Conservation (phyloP, 2,888 invertebrate genomes). For the Ellobium chinense region DNA sequence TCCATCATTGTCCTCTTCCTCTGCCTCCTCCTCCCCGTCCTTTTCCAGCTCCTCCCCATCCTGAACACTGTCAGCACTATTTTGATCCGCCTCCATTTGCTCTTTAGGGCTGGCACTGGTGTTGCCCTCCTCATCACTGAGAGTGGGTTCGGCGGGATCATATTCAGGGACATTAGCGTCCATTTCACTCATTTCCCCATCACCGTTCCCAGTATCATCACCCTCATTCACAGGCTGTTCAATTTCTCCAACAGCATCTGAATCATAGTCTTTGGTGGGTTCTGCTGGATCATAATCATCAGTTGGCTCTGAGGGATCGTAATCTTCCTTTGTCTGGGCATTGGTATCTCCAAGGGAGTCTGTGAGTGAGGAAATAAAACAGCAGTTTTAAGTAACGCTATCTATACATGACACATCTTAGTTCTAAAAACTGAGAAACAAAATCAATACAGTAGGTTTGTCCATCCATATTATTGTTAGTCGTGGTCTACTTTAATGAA, state of each 20-base stretch:
- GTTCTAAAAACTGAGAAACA: too few relatives aligned
- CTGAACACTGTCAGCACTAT: not conserved
- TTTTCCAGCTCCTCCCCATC: not conserved
- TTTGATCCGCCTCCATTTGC: not conserved
- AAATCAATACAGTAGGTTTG: too few relatives aligned
- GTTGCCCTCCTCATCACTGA: slow-evolving; percentile 37
- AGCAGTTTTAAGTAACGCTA: too few relatives aligned
- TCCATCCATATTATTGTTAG: too few relatives aligned
- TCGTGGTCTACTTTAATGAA: too few relatives aligned
- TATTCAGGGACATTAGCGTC: slow-evolving; percentile 6
- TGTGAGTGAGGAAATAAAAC: too few relatives aligned
- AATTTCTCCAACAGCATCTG: not conserved
- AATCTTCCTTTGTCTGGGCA: slow-evolving; percentile 1
- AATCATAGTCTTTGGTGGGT: slow-evolving; percentile 14
- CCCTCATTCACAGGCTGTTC: too few relatives aligned
- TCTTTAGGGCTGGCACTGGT: not conserved
- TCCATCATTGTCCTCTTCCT: slow-evolving; percentile 21
- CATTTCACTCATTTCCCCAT: not conserved
- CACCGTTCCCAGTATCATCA: not conserved
- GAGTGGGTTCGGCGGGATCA: slow-evolving; percentile 43
- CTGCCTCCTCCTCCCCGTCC: not conserved
- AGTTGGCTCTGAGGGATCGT: slow-evolving; percentile 42
- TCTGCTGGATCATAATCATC: slow-evolving; percentile 40
- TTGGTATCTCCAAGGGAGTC: too few relatives aligned
- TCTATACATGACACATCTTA: too few relatives aligned